Conservation (phyloP, 2,113 vertebrate species). For the Rhinolophus sinicus region DNA sequence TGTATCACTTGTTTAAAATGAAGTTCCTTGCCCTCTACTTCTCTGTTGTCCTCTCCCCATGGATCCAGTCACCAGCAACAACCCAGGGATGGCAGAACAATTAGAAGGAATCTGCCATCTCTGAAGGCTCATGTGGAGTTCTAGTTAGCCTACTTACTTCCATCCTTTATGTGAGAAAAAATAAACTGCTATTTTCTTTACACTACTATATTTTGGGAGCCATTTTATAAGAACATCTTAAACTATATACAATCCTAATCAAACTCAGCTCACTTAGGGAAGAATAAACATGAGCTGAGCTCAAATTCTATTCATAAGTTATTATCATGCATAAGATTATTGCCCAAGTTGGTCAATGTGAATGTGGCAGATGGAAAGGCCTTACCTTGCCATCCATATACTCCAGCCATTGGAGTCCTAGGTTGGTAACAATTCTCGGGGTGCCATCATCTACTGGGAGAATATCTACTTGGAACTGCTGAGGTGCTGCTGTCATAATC, state of each 20-base stretch:
- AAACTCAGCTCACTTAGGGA: background rate
- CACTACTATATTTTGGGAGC: background rate
- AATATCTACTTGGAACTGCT: conserved; percentile 94
- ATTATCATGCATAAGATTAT: background rate
- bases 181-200: background rate
- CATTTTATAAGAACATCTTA: background rate
- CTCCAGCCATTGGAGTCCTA: conserved; percentile 97
- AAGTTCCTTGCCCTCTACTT: background rate
- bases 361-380: background rate
- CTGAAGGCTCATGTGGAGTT: accelerated
- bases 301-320: background rate
- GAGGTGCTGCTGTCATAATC: conserved; percentile 93
- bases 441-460: conserved; percentile 94
- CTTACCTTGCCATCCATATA: conserved; percentile 93
- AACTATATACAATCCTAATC: background rate
- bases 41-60: background rate
- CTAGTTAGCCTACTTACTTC: no score
- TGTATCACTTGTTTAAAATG: background rate
- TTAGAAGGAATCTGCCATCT: background rate
- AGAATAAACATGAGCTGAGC: background rate
- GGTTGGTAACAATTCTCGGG: conserved; percentile 94
- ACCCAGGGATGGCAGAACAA: background rate
- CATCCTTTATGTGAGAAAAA: background rate
- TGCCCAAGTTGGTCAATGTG: background rate
- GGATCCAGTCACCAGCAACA: background rate